Evolutionary conservation across 2,797 vertebrate genomes (phyloP).

Genomic region (Lepidocolaptes lacrymiger): DNA sequence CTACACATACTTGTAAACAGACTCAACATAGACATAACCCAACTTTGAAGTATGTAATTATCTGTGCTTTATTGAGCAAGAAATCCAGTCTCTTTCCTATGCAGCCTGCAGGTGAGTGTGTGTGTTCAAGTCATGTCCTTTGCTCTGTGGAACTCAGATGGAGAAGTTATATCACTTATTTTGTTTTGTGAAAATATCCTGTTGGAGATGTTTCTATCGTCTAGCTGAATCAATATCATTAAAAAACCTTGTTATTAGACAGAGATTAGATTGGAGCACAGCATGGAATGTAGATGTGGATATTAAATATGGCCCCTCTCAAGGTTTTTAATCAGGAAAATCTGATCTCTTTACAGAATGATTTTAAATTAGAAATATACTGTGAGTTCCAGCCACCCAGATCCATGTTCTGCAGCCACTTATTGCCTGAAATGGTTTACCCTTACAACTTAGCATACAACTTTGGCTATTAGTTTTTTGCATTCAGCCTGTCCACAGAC

Average conservation of each 20-base stretch:
- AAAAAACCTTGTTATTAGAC: constrained; percentile 8
- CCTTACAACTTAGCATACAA: not conserved
- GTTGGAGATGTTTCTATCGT: not conserved
- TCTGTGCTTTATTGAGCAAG: not conserved
- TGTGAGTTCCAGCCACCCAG: not conserved
- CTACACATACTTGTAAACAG: not conserved
- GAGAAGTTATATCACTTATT: not conserved
- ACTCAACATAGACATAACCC: not conserved
- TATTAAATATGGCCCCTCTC: constrained; percentile 45
- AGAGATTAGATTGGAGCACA: constrained; percentile 35
- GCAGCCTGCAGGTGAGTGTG: not conserved
- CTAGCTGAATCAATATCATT: not conserved
- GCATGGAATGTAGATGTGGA: not conserved
- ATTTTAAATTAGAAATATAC: constrained; percentile 30
- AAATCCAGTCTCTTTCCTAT: not conserved
- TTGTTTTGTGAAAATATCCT: constrained; percentile 20
- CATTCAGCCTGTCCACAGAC: not conserved
- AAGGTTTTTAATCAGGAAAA: constrained; percentile 56
- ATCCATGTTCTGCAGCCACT: not conserved
- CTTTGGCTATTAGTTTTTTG: not conserved
- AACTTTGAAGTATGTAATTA: not conserved
- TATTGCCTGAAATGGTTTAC: not conserved
- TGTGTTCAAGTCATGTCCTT: not conserved
- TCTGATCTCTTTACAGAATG: constrained; percentile 25
- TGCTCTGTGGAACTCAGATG: not conserved